Base-by-base conservation (phyloP, 2,888 invertebrate genomes). In the Mechanitis mazaeus region DNA sequence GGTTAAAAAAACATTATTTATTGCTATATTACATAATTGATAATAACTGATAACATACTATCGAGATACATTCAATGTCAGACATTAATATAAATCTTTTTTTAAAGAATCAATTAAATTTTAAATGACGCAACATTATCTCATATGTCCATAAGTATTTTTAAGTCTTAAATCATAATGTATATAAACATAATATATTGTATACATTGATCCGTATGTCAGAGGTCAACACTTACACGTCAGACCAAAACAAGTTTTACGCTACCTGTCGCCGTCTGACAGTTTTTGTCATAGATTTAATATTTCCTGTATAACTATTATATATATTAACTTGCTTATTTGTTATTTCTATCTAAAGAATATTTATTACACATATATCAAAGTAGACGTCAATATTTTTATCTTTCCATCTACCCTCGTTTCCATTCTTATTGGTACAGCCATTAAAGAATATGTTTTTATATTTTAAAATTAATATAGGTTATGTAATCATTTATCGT, bases 401-500 rank as follows among this genome's bases (percentile, higher is more conserved):
- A 20, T 20, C 20, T 20, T 20, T 20, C 20, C 20, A 20, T 20
- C 20, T 20, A 20, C 20, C 20, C 20, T 20, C 20, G 20, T 20
- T 20, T 20, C 20, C 20, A 20, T 20, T 20, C 20, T 20, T 20
- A 20, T 20, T 20, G 20, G 20, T 50, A 28, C 31, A 28, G 5
- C 28, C 4, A 28, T 20, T 50, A 28, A 28, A 28, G 12, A 28
- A 20, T n/a, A 20, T 47, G n/a, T 28, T 28, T 50, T 50, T 50
- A 9, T 46, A 45, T 33, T 42, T 1, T n/a, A 45, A 33, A 56
- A 45, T 31, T 45, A 56, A 5, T 6, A 12, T 45, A 28, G 11
- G 45, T 33, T 31, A 56, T 45, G 12, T 42, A 45, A 56, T 31
- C 2, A 31, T 54, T 59, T 63, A 63, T 63, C 65, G 56, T 66